Evolutionary conservation across 2,888 invertebrate species (phyloP).

Genomic region (Cerastis rubricosa): DNA sequence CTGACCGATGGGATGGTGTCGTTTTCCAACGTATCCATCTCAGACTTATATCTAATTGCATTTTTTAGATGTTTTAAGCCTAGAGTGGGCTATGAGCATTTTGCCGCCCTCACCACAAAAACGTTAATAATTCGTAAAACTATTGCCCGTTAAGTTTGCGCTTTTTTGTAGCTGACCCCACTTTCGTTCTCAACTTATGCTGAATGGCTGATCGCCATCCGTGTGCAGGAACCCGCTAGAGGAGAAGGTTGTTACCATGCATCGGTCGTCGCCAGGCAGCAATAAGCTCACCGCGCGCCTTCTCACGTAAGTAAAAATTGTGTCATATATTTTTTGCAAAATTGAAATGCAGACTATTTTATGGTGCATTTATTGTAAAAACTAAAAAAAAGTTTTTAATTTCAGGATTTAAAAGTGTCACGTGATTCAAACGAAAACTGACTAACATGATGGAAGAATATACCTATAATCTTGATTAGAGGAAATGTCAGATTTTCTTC

Average conservation of each 20-base stretch:
- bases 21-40: too few relatives aligned
- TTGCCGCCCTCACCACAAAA: too few relatives aligned
- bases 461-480: not conserved
- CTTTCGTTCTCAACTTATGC: too few relatives aligned
- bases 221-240: too few relatives aligned
- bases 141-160: too few relatives aligned
- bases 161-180: too few relatives aligned
- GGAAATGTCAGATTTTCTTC: not conserved
- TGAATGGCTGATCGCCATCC: too few relatives aligned
- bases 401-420: not conserved
- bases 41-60: too few relatives aligned
- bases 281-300: not conserved
- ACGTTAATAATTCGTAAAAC: too few relatives aligned
- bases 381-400: not conserved
- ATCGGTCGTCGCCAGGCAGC: not conserved
- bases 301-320: not conserved
- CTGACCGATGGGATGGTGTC: too few relatives aligned
- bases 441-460: not conserved
- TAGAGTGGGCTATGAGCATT: too few relatives aligned
- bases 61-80: too few relatives aligned
- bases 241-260: not conserved
- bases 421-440: not conserved
- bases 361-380: not conserved
- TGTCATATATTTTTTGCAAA: not conserved
- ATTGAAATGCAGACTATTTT: not conserved